These are phyloP conservation scores for Schlechtendalia chinensis DNA, from an alignment of 1,140 invertebrate genomes.

Conservation along the genomic window DNA sequence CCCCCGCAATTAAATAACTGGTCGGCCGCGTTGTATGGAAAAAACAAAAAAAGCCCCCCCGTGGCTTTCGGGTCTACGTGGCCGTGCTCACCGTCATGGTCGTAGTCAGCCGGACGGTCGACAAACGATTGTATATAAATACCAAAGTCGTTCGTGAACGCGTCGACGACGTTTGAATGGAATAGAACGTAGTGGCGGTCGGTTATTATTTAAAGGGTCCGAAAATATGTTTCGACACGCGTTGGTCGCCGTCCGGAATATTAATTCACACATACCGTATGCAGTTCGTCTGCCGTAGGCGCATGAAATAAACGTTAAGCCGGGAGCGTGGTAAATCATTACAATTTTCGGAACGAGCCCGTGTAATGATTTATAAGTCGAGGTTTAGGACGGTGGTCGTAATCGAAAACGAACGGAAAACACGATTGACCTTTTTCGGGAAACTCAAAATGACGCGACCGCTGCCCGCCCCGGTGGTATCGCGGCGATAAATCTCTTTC, in stretches of 20 bases:
- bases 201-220: constrained; percentile 10
- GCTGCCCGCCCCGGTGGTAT: background rate
- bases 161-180: background rate
- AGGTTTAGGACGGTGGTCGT: background rate
- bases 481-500: no score
- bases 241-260: constrained; percentile 23
- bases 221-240: constrained; percentile 18
- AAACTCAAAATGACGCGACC: background rate
- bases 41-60: no score
- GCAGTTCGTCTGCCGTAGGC: background rate
- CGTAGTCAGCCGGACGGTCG: no score
- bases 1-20: no score
- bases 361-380: constrained; percentile 14
- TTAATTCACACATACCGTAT: background rate
- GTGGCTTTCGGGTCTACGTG: no score
- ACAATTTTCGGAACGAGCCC: constrained; percentile 6
- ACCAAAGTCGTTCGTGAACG: background rate
- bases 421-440: background rate
- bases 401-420: background rate
- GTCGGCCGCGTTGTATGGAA: no score
- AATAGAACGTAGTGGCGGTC: constrained; percentile 13
- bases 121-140: no score
- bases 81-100: no score
- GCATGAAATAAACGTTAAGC: constrained; percentile 32
- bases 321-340: background rate